Evolutionary conservation across 2,888 invertebrate genomes (phyloP), one percentile per base, ranked within the genome.

Genomic region (Drosophila mercatorum): DNA sequence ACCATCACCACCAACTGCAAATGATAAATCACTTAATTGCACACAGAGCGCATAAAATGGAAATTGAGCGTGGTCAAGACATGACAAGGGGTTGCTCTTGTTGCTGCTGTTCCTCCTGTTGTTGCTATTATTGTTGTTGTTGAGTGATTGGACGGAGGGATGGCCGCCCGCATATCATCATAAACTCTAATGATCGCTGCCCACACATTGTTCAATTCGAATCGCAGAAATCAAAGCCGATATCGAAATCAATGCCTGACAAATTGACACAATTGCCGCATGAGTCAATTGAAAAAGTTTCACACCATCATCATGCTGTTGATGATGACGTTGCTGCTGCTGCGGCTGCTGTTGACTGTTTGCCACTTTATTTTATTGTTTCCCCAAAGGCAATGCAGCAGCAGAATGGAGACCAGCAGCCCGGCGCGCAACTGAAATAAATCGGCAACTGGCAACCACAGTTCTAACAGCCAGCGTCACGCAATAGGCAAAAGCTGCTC

Each of bases 1-100:
- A 51, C 8, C 68, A 67, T 8, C 65, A 59, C 36, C 68, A 64
- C 60, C 79, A 81, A 75, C 83, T 83, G 63, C 79, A 83, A 86
- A 86, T 86, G 86, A 86, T 86, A 86, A 86, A 86, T 86, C 90
- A 90, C 90, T 86, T 86, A 86, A 86, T 86, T 86, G 90, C 87
- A 87, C 89, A 73, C 66, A 83, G 84, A 89, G 79, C 86, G 87
- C 84, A 86, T 82, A 89, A 84, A 88, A 88, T 89, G 90, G 89
- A 86, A 86, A 88, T 90, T 86, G 86, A 88, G 87, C 90, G 81
- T 84, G 79, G 89, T 80, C 84, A 84, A 84, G 76, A 72, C 76
- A 76, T 80, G 77, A 78, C 77, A 78, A 76, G 80, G 77, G 77
- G 77, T 67, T 80, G 80, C 75, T 79, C 75, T 76, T 75, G 75